Percentiles rank a stretch among this genome's conserved stretches.
Evolutionary conservation across 1,140 invertebrate genomes (phyloP).

Genomic region (Heliconius eleuchia): DNA sequence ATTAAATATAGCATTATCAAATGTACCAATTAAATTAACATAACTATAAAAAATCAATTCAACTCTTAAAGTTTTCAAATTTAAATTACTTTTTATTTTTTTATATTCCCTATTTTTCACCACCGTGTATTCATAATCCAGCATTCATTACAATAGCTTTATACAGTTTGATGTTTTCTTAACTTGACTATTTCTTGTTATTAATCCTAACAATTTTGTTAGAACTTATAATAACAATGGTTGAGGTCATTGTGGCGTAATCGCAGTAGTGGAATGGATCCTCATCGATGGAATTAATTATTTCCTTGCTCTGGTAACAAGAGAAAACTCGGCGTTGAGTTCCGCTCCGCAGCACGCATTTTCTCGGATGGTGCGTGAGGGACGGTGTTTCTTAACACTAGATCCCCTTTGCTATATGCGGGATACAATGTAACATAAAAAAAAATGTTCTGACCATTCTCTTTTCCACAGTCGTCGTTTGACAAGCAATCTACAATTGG

Average conservation of each 20-base stretch:
- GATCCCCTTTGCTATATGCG: neutral
- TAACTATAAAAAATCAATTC: neutral
- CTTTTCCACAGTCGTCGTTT: conserved; percentile 83
- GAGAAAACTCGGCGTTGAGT: neutral
- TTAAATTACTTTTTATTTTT: neutral
- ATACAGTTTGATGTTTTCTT: neutral
- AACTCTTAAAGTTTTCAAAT: neutral
- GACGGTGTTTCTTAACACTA: too few relatives aligned
- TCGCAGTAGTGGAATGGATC: too few relatives aligned
- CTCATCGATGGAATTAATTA: neutral
- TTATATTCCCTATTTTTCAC: neutral
- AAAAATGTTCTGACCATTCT: neutral
- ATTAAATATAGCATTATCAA: too few relatives aligned
- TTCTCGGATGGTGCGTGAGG: too few relatives aligned
- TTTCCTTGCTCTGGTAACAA: neutral
- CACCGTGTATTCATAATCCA: neutral
- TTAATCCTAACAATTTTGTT: too few relatives aligned
- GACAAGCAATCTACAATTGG: conserved; percentile 95
- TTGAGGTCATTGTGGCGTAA: too few relatives aligned
- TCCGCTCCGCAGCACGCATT: too few relatives aligned
- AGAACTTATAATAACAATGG: too few relatives aligned
- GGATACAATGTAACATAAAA: neutral
- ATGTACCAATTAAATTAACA: too few relatives aligned
- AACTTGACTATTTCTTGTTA: neutral
- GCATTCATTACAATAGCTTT: neutral